Percentiles rank a stretch among this genome's conserved stretches.
These are phyloP conservation scores for Agrotis puta DNA, from an alignment of 2,888 invertebrate species.

Conservation along the genomic window DNA sequence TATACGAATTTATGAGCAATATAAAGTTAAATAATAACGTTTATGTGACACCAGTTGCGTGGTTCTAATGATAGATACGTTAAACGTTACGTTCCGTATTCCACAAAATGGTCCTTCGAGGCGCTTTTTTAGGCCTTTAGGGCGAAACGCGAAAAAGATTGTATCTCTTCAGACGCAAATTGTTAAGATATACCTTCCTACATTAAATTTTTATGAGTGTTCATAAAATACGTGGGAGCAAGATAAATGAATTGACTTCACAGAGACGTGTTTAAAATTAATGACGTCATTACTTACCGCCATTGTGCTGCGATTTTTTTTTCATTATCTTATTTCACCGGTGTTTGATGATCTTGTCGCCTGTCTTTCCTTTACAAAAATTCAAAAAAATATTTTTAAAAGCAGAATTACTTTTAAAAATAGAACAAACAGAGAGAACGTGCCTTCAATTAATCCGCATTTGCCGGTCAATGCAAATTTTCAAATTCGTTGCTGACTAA, in stretches of 20 bases:
- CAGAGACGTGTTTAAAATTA: conserved; percentile 27
- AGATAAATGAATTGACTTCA: conserved; percentile 36
- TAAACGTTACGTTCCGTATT: conserved; percentile 31
- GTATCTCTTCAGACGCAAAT: conserved; percentile 33
- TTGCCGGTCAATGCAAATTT: conserved; percentile 14
- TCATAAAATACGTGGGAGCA: conserved; percentile 35
- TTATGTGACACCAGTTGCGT: conserved; percentile 65
- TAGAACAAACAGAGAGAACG: conserved; percentile 24
- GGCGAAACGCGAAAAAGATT: conserved; percentile 35
- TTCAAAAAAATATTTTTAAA: background rate
- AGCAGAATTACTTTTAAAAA: conserved; percentile 1
- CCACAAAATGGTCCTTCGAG: conserved; percentile 33
- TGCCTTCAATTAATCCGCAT: conserved; percentile 25
- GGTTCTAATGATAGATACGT: conserved; percentile 55
- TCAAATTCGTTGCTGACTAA: conserved; percentile 39
- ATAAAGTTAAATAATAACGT: conserved; percentile 64
- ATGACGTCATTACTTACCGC: conserved; percentile 10
- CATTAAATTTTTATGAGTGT: conserved; percentile 33
- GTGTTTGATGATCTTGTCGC: too few species aligned
- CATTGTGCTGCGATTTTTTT: background rate
- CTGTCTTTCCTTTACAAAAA: background rate
- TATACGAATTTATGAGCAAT: conserved; percentile 60
- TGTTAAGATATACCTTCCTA: conserved; percentile 29
- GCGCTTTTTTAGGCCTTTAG: conserved; percentile 12
- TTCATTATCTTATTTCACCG: background rate